Conservation (phyloP, 2,888 invertebrate species). For the Shargacucullia verbasci region DNA sequence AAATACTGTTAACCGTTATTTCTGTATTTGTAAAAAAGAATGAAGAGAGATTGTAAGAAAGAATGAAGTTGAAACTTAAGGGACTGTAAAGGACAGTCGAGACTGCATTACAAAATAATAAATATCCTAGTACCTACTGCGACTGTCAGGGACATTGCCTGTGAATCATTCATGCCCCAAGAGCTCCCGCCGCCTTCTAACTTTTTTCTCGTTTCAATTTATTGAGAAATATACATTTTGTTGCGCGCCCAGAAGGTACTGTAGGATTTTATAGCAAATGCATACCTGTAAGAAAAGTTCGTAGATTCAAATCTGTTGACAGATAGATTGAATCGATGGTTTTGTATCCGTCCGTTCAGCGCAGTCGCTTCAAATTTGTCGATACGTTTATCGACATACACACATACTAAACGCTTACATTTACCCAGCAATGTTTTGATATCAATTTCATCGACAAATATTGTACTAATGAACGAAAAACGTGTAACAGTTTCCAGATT, state of each 20-base stretch:
- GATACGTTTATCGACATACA: constrained; percentile 6
- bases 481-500: not conserved
- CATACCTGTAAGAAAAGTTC: constrained; percentile 25
- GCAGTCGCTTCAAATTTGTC: constrained; percentile 15
- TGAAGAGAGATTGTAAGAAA: constrained; percentile 1
- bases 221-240: constrained; percentile 42
- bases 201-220: constrained; percentile 53
- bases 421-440: constrained; percentile 3
- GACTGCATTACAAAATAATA: constrained; percentile 44
- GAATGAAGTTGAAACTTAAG: not conserved
- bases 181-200: constrained; percentile 35
- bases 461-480: not conserved
- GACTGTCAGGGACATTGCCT: constrained; percentile 32
- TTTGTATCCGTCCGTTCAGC: constrained; percentile 49
- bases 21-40: constrained; percentile 2
- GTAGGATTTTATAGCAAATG: constrained; percentile 24
- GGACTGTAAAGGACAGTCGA: constrained; percentile 34
- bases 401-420: constrained; percentile 1
- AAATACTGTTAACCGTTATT: constrained; percentile 3
- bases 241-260: constrained; percentile 20
- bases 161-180: constrained; percentile 62
- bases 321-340: constrained; percentile 31
- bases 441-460: not conserved
- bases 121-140: constrained; percentile 40
- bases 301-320: constrained; percentile 6